These are phyloP conservation scores for Bombyx mori DNA, from an alignment of 1,140 invertebrate species.

Conservation along the genomic window ASM3026992v2 NC_085118.1:2938501-2939000, in stretches of 20 bases:
- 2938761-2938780: constrained; percentile 69
- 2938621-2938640: constrained; percentile 81
- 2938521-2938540: constrained; percentile 6
- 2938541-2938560: constrained; percentile 10
- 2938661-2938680: constrained; percentile 73
- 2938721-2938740: constrained; percentile 79
- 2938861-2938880: no score
- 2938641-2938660: constrained; percentile 73
- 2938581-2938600: constrained; percentile 85
- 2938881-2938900: no score
- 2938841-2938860: neutral
- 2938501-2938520: no score
- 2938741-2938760: constrained; percentile 79
- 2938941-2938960: no score
- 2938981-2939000: no score
- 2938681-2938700: constrained; percentile 87
- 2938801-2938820: constrained; percentile 84
- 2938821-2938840: constrained; percentile 26
- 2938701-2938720: constrained; percentile 82
- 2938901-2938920: no score
- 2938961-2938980: no score
- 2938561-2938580: constrained; percentile 14
- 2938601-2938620: constrained; percentile 85
- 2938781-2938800: constrained; percentile 74
- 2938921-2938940: no score